Evolutionary conservation across 2,797 vertebrate genomes (phyloP).

Genomic region (Macroramphosus scolopax): DNA sequence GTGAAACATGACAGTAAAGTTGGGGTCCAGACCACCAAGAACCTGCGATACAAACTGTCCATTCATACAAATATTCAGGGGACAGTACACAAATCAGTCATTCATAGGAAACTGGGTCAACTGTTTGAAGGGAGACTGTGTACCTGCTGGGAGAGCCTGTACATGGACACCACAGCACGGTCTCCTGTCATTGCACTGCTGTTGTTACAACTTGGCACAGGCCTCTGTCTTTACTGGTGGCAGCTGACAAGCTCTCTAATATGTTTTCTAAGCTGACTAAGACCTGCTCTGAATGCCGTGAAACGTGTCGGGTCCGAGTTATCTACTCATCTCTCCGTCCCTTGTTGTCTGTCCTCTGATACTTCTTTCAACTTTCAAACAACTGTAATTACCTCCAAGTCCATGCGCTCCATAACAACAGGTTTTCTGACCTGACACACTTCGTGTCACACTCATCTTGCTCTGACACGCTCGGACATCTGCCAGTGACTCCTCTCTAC

Average conservation of each 20-base stretch:
- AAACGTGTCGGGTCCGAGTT: not conserved
- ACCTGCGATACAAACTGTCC: too few species aligned
- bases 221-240: not conserved
- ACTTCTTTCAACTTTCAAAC: not conserved
- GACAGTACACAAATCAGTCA: not conserved
- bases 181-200: not conserved
- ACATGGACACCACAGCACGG: not conserved
- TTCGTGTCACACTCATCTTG: too few species aligned
- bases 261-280: not conserved
- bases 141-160: not conserved
- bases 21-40: too few species aligned
- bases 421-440: too few species aligned
- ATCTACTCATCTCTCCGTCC: not conserved
- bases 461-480: too few species aligned
- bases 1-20: too few species aligned
- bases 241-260: not conserved
- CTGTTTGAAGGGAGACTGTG: not conserved
- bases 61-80: not conserved
- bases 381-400: not conserved
- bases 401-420: too few species aligned
- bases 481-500: too few species aligned
- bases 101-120: not conserved
- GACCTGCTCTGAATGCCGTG: not conserved
- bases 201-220: not conserved
- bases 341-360: not conserved